These are phyloP conservation scores for Drosophila kambysellisi DNA, from an alignment of 2,888 invertebrate genomes.

Conservation along the genomic window DNA sequence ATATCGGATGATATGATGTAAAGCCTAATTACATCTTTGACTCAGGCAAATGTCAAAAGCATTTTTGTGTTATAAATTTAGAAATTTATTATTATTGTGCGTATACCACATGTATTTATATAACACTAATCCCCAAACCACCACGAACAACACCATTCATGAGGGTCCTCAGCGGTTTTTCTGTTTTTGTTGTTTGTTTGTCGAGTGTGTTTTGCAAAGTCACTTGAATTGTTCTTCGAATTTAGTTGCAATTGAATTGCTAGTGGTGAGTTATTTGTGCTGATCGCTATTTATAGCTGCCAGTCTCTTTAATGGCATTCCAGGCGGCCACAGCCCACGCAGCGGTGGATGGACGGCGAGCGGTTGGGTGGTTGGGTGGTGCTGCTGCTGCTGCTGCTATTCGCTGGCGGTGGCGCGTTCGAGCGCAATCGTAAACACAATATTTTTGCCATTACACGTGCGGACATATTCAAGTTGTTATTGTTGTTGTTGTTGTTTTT, in stretches of 20 bases:
- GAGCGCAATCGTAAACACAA: slow-evolving; percentile 64
- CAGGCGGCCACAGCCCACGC: slow-evolving; percentile 48
- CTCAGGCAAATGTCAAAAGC: slow-evolving; percentile 22
- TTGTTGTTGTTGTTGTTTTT: slow-evolving; percentile 33
- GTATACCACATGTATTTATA: not conserved
- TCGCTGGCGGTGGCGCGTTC: slow-evolving; percentile 10
- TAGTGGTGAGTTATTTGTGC: slow-evolving; percentile 45
- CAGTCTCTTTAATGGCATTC: slow-evolving; percentile 69
- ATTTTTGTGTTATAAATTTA: slow-evolving; percentile 21
- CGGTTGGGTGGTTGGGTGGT: slow-evolving; percentile 4
- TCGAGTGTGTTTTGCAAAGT: slow-evolving; percentile 38
- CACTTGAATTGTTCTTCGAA: slow-evolving; percentile 47
- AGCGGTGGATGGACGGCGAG: slow-evolving; percentile 3
- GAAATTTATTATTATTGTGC: slow-evolving; percentile 36
- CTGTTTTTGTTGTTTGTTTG: not conserved
- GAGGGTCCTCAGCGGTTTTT: slow-evolving; percentile 1
- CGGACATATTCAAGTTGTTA: slow-evolving; percentile 58
- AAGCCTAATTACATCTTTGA: slow-evolving; percentile 2
- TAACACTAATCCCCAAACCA: not conserved
- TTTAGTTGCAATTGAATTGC: slow-evolving; percentile 50
- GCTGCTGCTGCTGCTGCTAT: not conserved
- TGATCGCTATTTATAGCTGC: slow-evolving; percentile 63
- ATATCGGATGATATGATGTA: not conserved
- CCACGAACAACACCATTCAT: not conserved
- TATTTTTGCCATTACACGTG: slow-evolving; percentile 70